Evolutionary conservation across 2,113 vertebrate genomes (phyloP), one percentile per base, ranked within the genome.

Genomic region (Arvicanthis niloticus): DNA sequence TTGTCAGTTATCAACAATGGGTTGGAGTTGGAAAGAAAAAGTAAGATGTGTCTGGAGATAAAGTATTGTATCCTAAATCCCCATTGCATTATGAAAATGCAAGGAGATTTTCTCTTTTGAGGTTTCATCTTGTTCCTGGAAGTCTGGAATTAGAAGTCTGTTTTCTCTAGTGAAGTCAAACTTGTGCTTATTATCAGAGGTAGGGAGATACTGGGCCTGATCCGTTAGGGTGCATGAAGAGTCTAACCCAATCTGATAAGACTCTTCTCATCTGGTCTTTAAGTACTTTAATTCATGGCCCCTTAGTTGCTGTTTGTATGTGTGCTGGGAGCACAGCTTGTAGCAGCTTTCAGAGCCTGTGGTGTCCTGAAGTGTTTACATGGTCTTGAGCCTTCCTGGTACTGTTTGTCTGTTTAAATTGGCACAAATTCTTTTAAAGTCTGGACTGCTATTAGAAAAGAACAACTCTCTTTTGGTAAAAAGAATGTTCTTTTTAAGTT

Each of bases 121-220:
- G 73, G 5, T 0, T 51, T 56, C 78, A 68, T 88, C 60, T 76
- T 93, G 29, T 0, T 10, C 12, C 80, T 87, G 92, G 73, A 96
- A 78, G 29, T 9, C 1, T 62, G 56, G 68, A 95, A 90, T 40
- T 98, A 94, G 92, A n/a, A 3, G n/a, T 80, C n/a, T 98, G 65
- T 94, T 97, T 92, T 97, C 87, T 97, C 58, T 62, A 91, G 93
- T 77, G 75, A 94, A 93, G 62, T 93, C 70, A 87, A 81, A 91
- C 60, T 40, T 51, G 24, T 31, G 45, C 22, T 95, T 17, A 17
- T 77, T 42, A 11, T 96, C 40, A 65, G 37, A 56, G 77, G 11
- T 97, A 73, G 72, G 80, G 34, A 78, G 45, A 93, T 53, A 17
- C n/a, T 90, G 48, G 45, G 31, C 93, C 80, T 86, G 67, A 67